Evolutionary conservation across 2,888 invertebrate species (phyloP), one percentile per base, ranked within the genome.

Genomic region (Zygothrica quintamaculata): DNA sequence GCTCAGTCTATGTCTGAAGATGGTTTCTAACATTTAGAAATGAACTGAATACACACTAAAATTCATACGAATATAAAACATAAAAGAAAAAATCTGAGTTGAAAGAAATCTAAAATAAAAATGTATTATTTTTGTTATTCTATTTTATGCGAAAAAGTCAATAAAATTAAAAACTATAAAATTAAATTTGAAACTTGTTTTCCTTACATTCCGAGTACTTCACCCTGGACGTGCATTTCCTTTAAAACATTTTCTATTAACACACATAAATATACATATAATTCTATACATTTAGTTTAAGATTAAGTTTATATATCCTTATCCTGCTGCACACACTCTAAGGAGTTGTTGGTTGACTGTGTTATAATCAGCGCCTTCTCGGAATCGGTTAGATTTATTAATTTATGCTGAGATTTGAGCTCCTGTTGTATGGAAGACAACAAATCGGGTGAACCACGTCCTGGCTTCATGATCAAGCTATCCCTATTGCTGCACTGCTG

Each of bases 341-440:
- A 65, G 0, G 88, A 88, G 50, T 84, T 89, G 46, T 87, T 85
- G 3, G 79, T 80, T 25, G 89, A 88, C 13, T 86, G 84, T 3
- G 88, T 89, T 56, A 89, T 88, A 31, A 91, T 91, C 43, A 91
- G 64, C 0, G 90, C 90, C 68, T 91, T 91, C 59, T 91, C 90
- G 2, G 90, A 90, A 65, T 91, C 91, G 7, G 91, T 91, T 9
- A 91, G 80, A 71, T 91, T 91, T 2, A 91, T 90, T 13, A 88
- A 89, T 67, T 88, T 87, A 72, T 90, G 88, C 73, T 90, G 89
- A 40, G 77, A 85, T 73, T 91, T 89, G 33, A 91, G 70, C 65
- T 91, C 91, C 69, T 89, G 87, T 68, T 91, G 90, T 25, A 91
- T 91, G 12, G 89, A 89, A 4, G 87, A 87, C 7, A 90, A 81